These are phyloP conservation scores for Hypothenemus hampei DNA, from an alignment of 1,140 invertebrate genomes.

Conservation along the genomic window DNA sequence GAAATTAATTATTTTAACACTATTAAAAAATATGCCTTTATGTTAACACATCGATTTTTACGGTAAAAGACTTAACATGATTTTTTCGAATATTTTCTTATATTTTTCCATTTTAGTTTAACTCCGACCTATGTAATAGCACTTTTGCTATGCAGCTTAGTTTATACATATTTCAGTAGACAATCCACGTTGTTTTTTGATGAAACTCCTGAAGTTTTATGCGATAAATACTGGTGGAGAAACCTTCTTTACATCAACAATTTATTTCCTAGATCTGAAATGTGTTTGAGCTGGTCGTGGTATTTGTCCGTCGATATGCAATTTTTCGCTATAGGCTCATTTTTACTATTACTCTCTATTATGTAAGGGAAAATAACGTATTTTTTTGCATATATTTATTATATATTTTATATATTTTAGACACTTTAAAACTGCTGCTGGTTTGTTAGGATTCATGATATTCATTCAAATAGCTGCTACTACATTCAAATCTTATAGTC, in stretches of 20 bases:
- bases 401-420: slow-evolving; percentile 37
- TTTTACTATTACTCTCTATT: slow-evolving; percentile 51
- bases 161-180: slow-evolving; percentile 47
- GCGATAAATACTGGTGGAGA: slow-evolving; percentile 59
- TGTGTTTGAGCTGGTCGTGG: slow-evolving; percentile 78
- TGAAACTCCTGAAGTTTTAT: slow-evolving; percentile 49
- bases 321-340: slow-evolving; percentile 58
- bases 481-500: slow-evolving; percentile 43
- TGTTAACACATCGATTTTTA: slow-evolving; percentile 44
- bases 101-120: slow-evolving; percentile 42
- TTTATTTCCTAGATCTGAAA: slow-evolving; percentile 49
- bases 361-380: slow-evolving; percentile 45
- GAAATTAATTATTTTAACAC: slow-evolving; percentile 32
- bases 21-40: slow-evolving; percentile 38
- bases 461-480: slow-evolving; percentile 39
- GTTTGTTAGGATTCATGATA: slow-evolving; percentile 36
- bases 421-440: slow-evolving; percentile 40
- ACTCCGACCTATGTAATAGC: slow-evolving; percentile 53
- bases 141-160: slow-evolving; percentile 50
- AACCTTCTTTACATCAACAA: slow-evolving; percentile 62
- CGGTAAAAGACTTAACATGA: slow-evolving; percentile 40
- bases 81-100: neutral
- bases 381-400: neutral
- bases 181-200: slow-evolving; percentile 49
- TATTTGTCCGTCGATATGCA: slow-evolving; percentile 79